These are phyloP conservation scores for Trichoplusia ni DNA, from an alignment of 1,140 invertebrate genomes.

Conservation along the genomic window DNA sequence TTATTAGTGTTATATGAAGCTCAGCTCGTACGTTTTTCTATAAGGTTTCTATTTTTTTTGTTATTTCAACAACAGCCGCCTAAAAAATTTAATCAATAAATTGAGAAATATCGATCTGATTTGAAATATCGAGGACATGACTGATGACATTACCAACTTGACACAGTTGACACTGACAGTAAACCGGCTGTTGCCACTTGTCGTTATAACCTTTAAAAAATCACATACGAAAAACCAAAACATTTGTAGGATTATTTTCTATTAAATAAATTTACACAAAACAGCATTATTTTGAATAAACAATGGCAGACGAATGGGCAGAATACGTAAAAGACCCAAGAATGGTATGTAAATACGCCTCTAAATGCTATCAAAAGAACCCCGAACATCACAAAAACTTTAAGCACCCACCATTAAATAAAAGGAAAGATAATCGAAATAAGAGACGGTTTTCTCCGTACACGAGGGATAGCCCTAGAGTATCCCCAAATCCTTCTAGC, in stretches of 20 bases:
- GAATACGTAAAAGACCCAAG: slow-evolving; percentile 65
- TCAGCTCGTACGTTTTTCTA: too few species aligned
- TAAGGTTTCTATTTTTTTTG: too few species aligned
- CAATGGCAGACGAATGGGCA: slow-evolving; percentile 66
- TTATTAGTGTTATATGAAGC: too few species aligned
- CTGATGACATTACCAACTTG: not conserved
- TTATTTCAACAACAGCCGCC: too few species aligned
- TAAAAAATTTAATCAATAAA: not conserved
- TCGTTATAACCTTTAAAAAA: not conserved
- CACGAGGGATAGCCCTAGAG: slow-evolving; percentile 3
- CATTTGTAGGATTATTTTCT: too few species aligned
- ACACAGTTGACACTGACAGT: not conserved
- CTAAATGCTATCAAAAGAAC: slow-evolving; percentile 93
- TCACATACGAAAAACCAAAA: too few species aligned
- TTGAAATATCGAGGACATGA: not conserved
- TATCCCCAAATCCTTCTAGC: not conserved
- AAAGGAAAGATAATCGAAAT: slow-evolving; percentile 43
- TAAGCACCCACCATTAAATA: slow-evolving; percentile 85
- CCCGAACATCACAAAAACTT: slow-evolving; percentile 88
- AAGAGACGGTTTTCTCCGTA: slow-evolving; percentile 57
- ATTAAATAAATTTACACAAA: too few species aligned
- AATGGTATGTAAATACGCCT: slow-evolving; percentile 88
- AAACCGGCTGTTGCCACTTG: not conserved
- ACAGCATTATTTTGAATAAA: too few species aligned
- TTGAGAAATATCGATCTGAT: not conserved